Evolutionary conservation across 2,797 vertebrate species (phyloP).

Genomic region (Tragopan temminckii): DNA sequence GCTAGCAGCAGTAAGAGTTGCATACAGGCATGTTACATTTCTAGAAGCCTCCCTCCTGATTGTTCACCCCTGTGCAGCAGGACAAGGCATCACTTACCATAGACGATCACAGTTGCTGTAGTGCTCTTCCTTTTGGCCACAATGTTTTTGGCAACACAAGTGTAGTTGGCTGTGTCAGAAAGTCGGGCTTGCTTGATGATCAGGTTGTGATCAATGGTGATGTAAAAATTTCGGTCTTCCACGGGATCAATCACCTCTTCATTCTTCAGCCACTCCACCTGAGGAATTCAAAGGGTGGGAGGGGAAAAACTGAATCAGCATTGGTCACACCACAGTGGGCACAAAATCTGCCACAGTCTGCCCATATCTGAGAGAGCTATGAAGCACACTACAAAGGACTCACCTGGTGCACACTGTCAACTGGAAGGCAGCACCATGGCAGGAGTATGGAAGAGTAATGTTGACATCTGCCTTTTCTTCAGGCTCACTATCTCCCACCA

Average conservation of each 20-base stretch:
- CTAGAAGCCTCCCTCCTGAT: neutral
- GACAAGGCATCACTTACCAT: constrained; percentile 84
- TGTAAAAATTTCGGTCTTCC: constrained; percentile 97
- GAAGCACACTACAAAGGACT: accelerated
- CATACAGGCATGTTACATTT: neutral
- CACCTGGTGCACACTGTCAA: neutral
- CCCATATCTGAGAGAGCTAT: neutral
- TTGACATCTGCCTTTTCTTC: neutral
- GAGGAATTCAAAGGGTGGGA: constrained; percentile 28
- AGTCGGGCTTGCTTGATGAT: constrained; percentile 99
- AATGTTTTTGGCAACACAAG: constrained; percentile 98
- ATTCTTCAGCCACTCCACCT: constrained; percentile 99
- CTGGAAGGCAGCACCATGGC: constrained; percentile 30
- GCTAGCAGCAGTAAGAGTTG: accelerated
- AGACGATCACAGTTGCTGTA: constrained; percentile 96
- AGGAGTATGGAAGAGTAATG: neutral
- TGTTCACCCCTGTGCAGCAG: accelerated
- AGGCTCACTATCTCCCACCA: accelerated
- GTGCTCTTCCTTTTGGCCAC: constrained; percentile 97
- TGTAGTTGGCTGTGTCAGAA: constrained; percentile 97
- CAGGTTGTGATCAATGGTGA: constrained; percentile 98
- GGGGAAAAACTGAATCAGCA: neutral
- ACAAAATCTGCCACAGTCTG: neutral
- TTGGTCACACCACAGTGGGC: neutral
- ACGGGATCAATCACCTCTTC: constrained; percentile 96